These are phyloP conservation scores for Branchinecta lynchi DNA, from an alignment of 1,140 invertebrate genomes.

Conservation along the genomic window DNA sequence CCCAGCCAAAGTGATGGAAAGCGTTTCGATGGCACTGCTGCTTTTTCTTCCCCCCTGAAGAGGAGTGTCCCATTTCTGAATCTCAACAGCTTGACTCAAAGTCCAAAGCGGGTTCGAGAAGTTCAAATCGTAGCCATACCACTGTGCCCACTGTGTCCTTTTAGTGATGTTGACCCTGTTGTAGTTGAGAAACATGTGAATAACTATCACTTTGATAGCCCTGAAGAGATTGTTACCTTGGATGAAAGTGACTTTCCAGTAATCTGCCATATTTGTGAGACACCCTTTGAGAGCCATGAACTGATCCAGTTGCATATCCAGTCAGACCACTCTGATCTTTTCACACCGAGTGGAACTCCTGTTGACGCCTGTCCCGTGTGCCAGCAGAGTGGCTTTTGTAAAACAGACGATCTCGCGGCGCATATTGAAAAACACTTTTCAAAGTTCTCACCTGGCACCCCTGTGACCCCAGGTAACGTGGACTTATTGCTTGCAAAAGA, in stretches of 20 bases:
- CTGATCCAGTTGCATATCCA: background rate
- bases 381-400: background rate
- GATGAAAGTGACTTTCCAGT: background rate
- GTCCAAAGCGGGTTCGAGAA: background rate
- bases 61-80: background rate
- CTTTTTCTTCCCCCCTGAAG: background rate
- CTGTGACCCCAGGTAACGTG: constrained; percentile 22
- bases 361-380: background rate
- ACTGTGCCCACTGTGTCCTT: background rate
- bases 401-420: background rate
- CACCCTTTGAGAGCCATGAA: background rate
- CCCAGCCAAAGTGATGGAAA: too few relatives aligned
- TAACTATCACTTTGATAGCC: background rate
- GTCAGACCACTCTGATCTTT: background rate
- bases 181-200: background rate
- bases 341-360: background rate
- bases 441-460: background rate
- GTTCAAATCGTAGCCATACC: background rate
- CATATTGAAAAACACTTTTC: background rate
- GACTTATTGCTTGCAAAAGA: constrained; percentile 42
- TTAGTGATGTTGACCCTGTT: background rate
- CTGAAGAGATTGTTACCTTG: background rate
- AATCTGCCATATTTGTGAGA: background rate
- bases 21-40: too few relatives aligned
- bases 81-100: background rate